Evolutionary conservation across 2,797 vertebrate species (phyloP), one percentile per base, ranked within the genome.

Genomic region (Cottoperca gobio): DNA sequence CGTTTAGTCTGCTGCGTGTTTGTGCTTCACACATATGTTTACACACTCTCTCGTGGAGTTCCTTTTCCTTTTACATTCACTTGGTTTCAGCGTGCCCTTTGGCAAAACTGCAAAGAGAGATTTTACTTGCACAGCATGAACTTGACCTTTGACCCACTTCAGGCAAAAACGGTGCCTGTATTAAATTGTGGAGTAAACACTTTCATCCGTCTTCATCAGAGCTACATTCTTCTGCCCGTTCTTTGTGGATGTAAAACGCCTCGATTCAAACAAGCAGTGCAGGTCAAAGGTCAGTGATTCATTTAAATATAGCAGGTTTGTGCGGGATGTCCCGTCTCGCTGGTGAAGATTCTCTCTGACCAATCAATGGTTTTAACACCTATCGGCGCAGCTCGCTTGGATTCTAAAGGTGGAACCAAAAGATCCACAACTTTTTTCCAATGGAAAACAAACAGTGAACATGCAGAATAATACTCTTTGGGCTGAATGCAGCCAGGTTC

Each of bases 91-190:
- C 6, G 3, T 23, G 46, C 9, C 62, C 28, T 63, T 31, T 45
- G 24, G 35, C 52, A 54, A 45, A 19, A 6, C 40, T 8, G 48
- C 49, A 66, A 35, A 24, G 14, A 58, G 16, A 39, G 19, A 37
- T 9, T 40, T 40, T 39, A 12, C 37, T 39, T 37, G 43, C 14
- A 13, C n/a, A n/a, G 4, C 24, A 8, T 52, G 64, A 70, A 58
- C 49, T 69, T 69, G 60, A 84, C 67, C 67, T 76, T 55, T 61
- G 60, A 75, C 46, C 68, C 31, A 46, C 46, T 62, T 37, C 21
- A 43, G 48, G 53, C 40, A 5, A 14, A n/a, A 39, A 1, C 17
- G 5, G 3, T n/a, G 55, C 24, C 19, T 54, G 61, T 64, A n/a
- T 76, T 54, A 24, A 50, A 19, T 19, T 43, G 14, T 17, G 16